Evolutionary conservation across 2,888 invertebrate genomes (phyloP), one percentile per base, ranked within the genome.

Genomic region (Cepaea hortensis): DNA sequence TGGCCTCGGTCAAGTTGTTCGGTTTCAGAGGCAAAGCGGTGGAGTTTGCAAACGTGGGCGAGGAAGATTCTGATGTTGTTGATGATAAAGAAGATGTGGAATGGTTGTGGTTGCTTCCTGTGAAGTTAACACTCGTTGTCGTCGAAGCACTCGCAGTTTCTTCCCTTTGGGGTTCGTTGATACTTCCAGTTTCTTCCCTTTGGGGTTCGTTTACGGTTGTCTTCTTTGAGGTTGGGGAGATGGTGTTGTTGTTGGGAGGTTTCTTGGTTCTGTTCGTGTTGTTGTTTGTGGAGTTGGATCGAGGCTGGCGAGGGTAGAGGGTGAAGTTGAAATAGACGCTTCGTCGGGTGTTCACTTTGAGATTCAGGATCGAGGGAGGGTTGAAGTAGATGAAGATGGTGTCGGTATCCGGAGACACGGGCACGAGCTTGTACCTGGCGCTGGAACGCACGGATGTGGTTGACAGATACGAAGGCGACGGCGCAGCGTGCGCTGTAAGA

Each of bases 281-380:
- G 83, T 83, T 72, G 72, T 5, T 61, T 9, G 46, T 75, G 62
- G 20, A 50, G 23, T 4, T 18, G 46, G 72, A 23, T 13, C 68
- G 61, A 65, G 61, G n/a, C 15, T 65, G 84, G 1, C 84, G 65
- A 7, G n/a, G 81, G 55, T 86, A 72, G 13, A 83, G 55, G 23
- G 86, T 86, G 62, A 86, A 91, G 90, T 92, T 92, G 89, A 92
- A 92, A 88, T 90, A 90, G 88, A 92, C 91, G 82, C 91, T 92
- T 85, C 89, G 90, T 88, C 91, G 91, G 84, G 91, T 91, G 90
- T 90, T 90, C 85, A 90, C 90, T 88, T 88, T 89, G 77, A 92
- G 90, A 85, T 90, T 91, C 89, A 91, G 91, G 90, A 92, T 92
- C 89, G 91, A 91, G 84, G 90, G 89, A 86, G 92, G 92, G 89